Percentiles rank a stretch among this genome's conserved stretches.
phyloP scores from a whole-genome alignment of 1,140 invertebrate genomes.

The Daktulosphaira vitifoliae region DNA sequence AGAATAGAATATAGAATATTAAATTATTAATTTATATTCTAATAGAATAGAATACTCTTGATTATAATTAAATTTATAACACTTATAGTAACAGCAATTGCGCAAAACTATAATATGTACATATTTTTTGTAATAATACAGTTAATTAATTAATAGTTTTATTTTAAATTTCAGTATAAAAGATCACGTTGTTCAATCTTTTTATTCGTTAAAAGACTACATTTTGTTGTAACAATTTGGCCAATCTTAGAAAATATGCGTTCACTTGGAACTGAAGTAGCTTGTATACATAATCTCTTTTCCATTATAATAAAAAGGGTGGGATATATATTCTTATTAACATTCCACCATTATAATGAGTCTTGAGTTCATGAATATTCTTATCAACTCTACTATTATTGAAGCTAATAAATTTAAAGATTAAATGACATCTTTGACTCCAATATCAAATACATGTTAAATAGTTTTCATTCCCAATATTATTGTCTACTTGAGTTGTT shows the following conservation, averaged over 20 bases:
- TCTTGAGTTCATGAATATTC: constrained; percentile 37
- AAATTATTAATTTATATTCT: too few species aligned
- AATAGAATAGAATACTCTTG: too few species aligned
- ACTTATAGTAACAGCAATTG: too few species aligned
- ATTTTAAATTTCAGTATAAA: too few species aligned
- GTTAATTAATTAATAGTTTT: too few species aligned
- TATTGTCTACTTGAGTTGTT: background rate
- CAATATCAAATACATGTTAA: constrained; percentile 20
- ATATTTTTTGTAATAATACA: too few species aligned
- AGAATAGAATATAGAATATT: too few species aligned
- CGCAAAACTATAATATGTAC: too few species aligned
- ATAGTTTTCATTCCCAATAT: background rate
- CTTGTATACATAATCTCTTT: constrained; percentile 25
- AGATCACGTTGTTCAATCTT: too few species aligned
- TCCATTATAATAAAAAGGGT: constrained; percentile 29
- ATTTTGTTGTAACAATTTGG: constrained; percentile 8
- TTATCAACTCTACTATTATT: constrained; percentile 34
- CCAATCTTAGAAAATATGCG: constrained; percentile 14
- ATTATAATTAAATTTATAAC: too few species aligned
- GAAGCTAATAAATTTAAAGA: background rate
- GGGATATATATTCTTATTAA: constrained; percentile 37
- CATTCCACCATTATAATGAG: constrained; percentile 38
- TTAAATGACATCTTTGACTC: background rate
- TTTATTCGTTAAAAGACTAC: background rate
- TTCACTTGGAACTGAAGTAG: constrained; percentile 10